Percentiles rank a stretch among this genome's conserved stretches.
These are phyloP conservation scores for Isichthys henryi DNA, from an alignment of 2,113 vertebrate species.

Conservation along the genomic window DNA sequence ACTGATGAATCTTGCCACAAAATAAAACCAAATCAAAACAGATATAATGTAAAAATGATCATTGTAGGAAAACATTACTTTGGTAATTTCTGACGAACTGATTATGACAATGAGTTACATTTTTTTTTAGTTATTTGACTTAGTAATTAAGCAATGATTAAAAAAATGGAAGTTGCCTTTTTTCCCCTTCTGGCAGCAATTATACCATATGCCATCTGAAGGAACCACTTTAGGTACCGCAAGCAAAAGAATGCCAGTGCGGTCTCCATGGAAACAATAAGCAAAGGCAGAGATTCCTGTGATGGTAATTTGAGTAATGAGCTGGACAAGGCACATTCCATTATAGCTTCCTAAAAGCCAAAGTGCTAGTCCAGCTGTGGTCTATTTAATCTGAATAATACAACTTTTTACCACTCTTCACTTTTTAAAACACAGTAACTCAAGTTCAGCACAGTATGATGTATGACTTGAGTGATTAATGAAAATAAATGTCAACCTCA, in stretches of 20 bases:
- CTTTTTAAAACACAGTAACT: neutral
- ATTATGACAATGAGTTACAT: neutral
- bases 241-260: neutral
- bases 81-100: neutral
- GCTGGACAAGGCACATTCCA: neutral
- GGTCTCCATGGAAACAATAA: neutral
- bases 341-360: neutral
- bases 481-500: neutral
- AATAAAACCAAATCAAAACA: neutral
- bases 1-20: neutral
- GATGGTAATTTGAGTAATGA: slow-evolving; percentile 6
- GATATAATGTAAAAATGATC: neutral
- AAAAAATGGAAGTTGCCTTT: neutral
- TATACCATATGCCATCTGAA: neutral
- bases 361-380: neutral
- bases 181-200: neutral
- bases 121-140: neutral
- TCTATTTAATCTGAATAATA: neutral
- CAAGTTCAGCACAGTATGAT: neutral
- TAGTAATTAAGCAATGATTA: neutral
- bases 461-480: neutral
- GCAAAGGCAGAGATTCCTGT: neutral
- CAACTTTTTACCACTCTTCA: neutral
- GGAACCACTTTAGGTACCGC: neutral
- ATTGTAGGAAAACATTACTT: neutral